These are phyloP conservation scores for Myotis planiceps DNA, from an alignment of 2,797 vertebrate genomes.

Conservation along the genomic window DNA sequence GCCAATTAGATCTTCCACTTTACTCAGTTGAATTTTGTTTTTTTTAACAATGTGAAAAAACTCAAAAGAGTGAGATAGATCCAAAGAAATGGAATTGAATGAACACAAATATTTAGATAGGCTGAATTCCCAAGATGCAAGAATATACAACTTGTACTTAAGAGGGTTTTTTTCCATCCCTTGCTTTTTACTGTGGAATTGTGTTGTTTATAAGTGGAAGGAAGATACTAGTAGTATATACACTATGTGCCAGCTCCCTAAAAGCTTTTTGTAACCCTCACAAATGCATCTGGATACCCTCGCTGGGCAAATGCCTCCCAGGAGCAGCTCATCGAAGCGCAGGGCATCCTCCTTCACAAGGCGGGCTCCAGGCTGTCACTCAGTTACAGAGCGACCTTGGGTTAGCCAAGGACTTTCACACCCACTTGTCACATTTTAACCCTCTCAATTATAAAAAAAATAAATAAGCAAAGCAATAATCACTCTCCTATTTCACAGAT, in stretches of 20 bases:
- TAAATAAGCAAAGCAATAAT: not conserved
- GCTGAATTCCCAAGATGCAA: not conserved
- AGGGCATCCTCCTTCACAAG: not conserved
- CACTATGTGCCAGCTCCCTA: not conserved
- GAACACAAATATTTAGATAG: not conserved
- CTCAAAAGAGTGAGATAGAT: not conserved
- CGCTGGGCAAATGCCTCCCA: not conserved
- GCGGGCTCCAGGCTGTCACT: not conserved
- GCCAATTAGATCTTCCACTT: not conserved
- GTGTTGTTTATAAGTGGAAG: not conserved
- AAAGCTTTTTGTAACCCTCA: not conserved
- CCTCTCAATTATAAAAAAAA: not conserved
- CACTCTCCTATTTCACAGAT: not conserved
- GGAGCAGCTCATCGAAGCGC: not conserved
- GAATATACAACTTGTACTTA: not conserved
- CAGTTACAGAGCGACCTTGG: not conserved
- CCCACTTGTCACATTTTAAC: not conserved
- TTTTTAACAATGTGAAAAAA: not conserved
- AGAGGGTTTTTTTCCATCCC: not conserved
- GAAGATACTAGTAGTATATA: not conserved
- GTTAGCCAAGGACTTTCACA: not conserved
- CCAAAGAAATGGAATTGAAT: not conserved
- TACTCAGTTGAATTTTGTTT: not conserved
- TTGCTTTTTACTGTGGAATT: not conserved
- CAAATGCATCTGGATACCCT: not conserved